Percentiles rank a stretch among this genome's conserved stretches.
phyloP scores from a whole-genome alignment of 2,113 vertebrate species.

The Bubalus kerabau region DNA sequence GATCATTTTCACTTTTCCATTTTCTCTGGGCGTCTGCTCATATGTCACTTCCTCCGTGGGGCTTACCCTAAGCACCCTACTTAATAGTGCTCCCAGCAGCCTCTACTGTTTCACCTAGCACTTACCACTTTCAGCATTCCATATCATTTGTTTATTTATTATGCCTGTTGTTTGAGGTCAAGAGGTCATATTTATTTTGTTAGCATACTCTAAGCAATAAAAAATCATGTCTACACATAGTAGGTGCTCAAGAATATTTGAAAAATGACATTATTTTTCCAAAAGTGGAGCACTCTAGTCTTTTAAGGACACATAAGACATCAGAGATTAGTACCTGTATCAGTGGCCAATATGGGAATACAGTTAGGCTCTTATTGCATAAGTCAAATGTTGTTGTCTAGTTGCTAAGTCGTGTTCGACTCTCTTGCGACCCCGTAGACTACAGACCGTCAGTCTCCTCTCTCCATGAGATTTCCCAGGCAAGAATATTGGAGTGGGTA shows the following conservation, averaged over 20 bases:
- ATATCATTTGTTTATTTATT: not conserved
- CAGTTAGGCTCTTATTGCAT: not conserved
- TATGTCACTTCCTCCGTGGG: not conserved
- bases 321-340: not conserved
- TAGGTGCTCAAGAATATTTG: not conserved
- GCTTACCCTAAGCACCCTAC: not conserved
- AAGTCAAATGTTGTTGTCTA: not conserved
- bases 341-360: not conserved
- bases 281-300: not conserved
- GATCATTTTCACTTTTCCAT: not conserved
- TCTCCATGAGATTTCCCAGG: not conserved
- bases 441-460: not conserved
- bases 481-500: not conserved
- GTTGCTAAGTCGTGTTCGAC: not conserved
- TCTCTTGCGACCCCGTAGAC: accelerated
- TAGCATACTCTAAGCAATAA: not conserved
- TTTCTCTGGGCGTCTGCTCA: not conserved
- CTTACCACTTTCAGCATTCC: not conserved
- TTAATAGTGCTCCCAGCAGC: not conserved
- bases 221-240: not conserved
- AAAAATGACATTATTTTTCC: not conserved
- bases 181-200: not conserved
- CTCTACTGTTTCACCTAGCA: not conserved
- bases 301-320: not conserved
- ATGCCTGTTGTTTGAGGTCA: not conserved